Evolutionary conservation across 2,113 vertebrate species (phyloP), one percentile per base, ranked within the genome.

Genomic region (Azemiops feae): DNA sequence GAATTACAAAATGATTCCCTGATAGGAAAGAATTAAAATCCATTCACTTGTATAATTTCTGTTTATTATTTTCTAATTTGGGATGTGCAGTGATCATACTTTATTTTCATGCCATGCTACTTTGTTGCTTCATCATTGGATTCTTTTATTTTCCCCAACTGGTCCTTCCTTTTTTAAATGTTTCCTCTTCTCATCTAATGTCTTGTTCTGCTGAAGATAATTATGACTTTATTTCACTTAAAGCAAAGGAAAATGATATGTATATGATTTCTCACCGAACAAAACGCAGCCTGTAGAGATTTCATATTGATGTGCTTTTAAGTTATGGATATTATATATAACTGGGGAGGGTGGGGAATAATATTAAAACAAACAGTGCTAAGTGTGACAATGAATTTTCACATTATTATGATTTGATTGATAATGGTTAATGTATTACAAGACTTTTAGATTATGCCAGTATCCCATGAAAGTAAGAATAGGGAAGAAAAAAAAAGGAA

Each of bases 281-380:
- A 96, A 94, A 92, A 96, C 97, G 96, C 97, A 97, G 96, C 97
- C 97, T 95, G 92, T 97, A 97, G 97, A 96, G 96, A 95, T 97
- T 98, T 96, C 97, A 95, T 97, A 97, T 95, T 96, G 96, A 97
- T 97, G 97, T 98, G 97, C 97, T 97, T 98, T 97, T 97, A 96
- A 97, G 97, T 98, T 97, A 97, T 98, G 97, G 98, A 97, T 97
- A 97, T 97, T 96, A 97, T 96, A 93, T 97, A 97, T 97, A 97
- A 97, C n/a, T 3, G 97, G 97, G 97, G 95, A 96, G 95, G 93
- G 91, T 74, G 95, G 96, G 97, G 96, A 97, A 96, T 89, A 94
- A 97, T 96, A 96, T 96, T 96, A 95, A 97, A 97, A 97, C 92
- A 93, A 94, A 97, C 96, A 96, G 96, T 97, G 96, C 97, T 97